phyloP scores from a whole-genome alignment of 2,797 vertebrate genomes.

The Sardinella longiceps region DNA sequence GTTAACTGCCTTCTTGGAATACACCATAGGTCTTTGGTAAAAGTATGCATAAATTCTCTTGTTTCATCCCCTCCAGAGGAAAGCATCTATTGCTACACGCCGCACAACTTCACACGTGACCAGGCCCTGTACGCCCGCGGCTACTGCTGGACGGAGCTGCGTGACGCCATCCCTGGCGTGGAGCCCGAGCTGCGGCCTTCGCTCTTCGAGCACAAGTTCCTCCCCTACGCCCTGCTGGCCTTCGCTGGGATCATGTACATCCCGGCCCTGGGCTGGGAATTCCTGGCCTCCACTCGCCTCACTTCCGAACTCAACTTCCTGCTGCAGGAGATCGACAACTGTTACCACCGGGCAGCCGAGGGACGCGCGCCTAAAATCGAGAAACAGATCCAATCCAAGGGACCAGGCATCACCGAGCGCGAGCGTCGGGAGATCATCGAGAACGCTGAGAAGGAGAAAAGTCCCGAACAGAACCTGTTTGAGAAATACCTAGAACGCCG shows the following conservation, averaged over 20 bases:
- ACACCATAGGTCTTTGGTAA: too few relatives aligned
- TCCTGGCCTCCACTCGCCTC: conserved; percentile 94
- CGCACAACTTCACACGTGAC: conserved; percentile 99
- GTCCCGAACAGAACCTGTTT: conserved; percentile 97
- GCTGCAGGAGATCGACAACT: conserved; percentile 99
- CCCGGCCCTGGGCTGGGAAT: conserved; percentile 96
- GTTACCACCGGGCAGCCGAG: conserved; percentile 97
- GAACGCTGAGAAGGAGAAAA: conserved; percentile 98
- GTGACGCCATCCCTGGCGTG: conserved; percentile 88
- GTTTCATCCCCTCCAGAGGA: conserved; percentile 81
- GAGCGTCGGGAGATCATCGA: conserved; percentile 97
- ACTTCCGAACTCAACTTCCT: conserved; percentile 99
- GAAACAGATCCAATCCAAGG: conserved; percentile 99
- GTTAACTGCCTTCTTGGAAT: too few relatives aligned
- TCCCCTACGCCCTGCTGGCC: conserved; percentile 96
- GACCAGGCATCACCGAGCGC: conserved; percentile 93
- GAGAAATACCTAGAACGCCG: conserved; percentile 97
- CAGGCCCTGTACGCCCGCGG: conserved; percentile 98
- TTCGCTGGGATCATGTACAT: conserved; percentile 99
- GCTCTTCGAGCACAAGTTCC: conserved; percentile 97
- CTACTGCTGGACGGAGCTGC: conserved; percentile 99
- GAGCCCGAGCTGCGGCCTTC: conserved; percentile 91
- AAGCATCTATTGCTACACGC: conserved; percentile 99
- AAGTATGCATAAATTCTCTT: too few relatives aligned
- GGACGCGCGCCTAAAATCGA: conserved; percentile 98